phyloP scores from a whole-genome alignment of 1,140 invertebrate genomes.

The Drosophila kohkoa region DNA sequence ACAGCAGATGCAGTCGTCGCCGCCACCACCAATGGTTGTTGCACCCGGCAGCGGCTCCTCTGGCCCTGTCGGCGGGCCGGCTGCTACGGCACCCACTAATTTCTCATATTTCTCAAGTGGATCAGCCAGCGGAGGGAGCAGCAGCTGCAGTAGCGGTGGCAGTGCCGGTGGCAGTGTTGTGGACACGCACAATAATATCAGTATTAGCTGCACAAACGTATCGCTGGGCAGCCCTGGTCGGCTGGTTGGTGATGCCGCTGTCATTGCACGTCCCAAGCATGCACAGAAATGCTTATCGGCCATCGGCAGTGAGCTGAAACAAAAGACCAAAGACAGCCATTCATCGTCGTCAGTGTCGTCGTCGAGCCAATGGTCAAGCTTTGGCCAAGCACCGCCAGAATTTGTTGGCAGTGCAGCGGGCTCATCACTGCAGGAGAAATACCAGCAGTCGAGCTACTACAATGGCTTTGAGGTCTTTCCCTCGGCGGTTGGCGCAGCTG shows the following conservation, averaged over 20 bases:
- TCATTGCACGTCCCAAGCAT: conserved; percentile 77
- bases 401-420: conserved; percentile 38
- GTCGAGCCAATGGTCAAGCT: conserved; percentile 66
- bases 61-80: not conserved
- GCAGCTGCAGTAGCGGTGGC: conserved; percentile 25
- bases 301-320: conserved; percentile 83
- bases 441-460: conserved; percentile 81
- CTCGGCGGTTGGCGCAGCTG: conserved; percentile 12
- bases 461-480: conserved; percentile 79
- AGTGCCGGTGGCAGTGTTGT: conserved; percentile 25
- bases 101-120: conserved; percentile 83
- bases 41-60: conserved; percentile 19
- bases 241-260: conserved; percentile 69
- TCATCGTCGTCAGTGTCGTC: conserved; percentile 28
- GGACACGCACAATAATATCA: conserved; percentile 82
- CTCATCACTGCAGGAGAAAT: conserved; percentile 70
- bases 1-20: conserved; percentile 59
- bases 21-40: conserved; percentile 25
- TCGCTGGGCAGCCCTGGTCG: conserved; percentile 53
- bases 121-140: conserved; percentile 48
- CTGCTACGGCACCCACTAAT: conserved; percentile 37
- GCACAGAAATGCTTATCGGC: conserved; percentile 76
- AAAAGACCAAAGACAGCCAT: conserved; percentile 76
- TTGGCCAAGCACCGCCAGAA: conserved; percentile 41
- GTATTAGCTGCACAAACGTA: conserved; percentile 83